Percentiles rank a stretch among this genome's conserved stretches.
phyloP scores from a whole-genome alignment of 2,888 invertebrate genomes.

The Pammene fasciana region DNA sequence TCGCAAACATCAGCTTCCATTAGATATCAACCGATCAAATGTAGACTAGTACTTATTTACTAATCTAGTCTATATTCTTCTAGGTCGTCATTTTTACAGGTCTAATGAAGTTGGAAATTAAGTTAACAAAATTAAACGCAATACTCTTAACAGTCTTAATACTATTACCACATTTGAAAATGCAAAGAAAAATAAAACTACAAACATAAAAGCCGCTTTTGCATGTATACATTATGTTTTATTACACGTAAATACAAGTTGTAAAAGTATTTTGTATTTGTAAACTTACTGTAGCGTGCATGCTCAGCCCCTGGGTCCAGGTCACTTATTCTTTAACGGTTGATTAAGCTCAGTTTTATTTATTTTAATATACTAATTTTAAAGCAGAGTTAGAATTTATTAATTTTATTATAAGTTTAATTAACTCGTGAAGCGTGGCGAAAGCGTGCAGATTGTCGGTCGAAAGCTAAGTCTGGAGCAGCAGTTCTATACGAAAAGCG shows the following conservation, averaged over 20 bases:
- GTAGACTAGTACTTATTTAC: too few species aligned
- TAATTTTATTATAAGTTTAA: conserved; percentile 11
- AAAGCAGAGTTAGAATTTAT: neutral
- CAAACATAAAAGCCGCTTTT: conserved; percentile 12
- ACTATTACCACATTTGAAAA: neutral
- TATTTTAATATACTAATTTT: conserved; percentile 12
- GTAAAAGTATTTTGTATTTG: conserved; percentile 9
- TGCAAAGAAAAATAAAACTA: neutral
- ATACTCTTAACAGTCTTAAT: neutral
- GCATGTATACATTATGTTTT: conserved; percentile 1
- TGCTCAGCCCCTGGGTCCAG: conserved; percentile 38
- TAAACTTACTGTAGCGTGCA: conserved; percentile 34
- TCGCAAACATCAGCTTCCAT: too few species aligned
- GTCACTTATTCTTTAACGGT: conserved; percentile 36
- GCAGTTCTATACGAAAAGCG: conserved; percentile 33
- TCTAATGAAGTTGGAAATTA: neutral
- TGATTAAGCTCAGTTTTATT: conserved; percentile 21
- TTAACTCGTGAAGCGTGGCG: conserved; percentile 18
- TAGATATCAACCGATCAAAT: too few species aligned
- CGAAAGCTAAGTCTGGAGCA: conserved; percentile 25
- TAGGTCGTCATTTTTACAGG: neutral
- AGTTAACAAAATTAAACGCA: conserved; percentile 9
- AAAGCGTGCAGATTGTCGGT: conserved; percentile 36
- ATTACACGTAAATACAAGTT: neutral
- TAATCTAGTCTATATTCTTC: too few species aligned